Evolutionary conservation across 2,113 vertebrate genomes (phyloP).

Genomic region (Phoxinus phoxinus): DNA sequence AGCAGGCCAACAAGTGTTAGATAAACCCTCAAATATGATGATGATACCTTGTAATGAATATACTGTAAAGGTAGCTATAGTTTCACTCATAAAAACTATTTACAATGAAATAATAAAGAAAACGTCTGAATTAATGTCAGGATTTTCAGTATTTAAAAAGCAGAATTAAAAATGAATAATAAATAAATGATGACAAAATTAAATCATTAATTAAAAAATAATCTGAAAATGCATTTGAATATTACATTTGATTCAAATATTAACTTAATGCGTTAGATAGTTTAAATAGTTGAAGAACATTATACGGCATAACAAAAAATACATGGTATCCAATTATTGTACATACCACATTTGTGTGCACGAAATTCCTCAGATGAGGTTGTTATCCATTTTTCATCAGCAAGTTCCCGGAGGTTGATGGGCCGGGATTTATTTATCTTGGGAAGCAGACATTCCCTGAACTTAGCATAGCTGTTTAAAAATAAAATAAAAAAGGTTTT

Average conservation of each 20-base stretch:
- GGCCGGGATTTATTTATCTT: background rate
- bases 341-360: slow-evolving; percentile 42
- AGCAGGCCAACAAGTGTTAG: too few species aligned
- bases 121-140: background rate
- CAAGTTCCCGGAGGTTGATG: slow-evolving; percentile 1
- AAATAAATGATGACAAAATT: too few species aligned
- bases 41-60: too few species aligned
- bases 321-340: background rate
- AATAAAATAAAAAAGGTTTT: background rate
- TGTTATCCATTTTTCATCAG: slow-evolving; percentile 40
- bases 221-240: background rate
- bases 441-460: slow-evolving; percentile 43
- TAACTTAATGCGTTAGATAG: background rate
- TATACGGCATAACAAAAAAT: background rate
- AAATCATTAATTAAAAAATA: background rate
- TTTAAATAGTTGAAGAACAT: background rate
- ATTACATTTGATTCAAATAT: background rate
- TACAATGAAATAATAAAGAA: too few species aligned
- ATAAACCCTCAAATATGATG: too few species aligned
- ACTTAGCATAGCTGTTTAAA: slow-evolving; percentile 26
- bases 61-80: too few species aligned
- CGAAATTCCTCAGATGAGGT: slow-evolving; percentile 54
- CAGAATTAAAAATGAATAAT: background rate
- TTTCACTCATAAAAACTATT: too few species aligned
- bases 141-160: background rate